phyloP scores from a whole-genome alignment of 2,797 vertebrate genomes.

The Ataeniobius toweri region DNA sequence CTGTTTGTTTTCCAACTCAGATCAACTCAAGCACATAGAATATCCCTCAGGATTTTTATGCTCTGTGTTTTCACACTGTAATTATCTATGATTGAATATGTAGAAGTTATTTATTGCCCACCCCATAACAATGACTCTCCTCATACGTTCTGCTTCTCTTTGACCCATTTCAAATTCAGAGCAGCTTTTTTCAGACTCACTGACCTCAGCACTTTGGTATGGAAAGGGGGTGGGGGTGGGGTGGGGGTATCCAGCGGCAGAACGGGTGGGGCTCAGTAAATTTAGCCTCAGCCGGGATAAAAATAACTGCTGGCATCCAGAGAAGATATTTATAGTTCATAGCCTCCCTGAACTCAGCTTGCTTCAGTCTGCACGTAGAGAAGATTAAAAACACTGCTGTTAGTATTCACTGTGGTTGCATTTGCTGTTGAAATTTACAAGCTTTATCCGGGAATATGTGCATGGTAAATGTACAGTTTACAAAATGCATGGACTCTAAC shows the following conservation, averaged over 20 bases:
- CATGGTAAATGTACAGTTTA: not conserved
- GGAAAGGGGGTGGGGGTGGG: not conserved
- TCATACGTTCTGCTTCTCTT: not conserved
- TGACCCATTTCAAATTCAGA: not conserved
- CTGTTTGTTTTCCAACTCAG: not conserved
- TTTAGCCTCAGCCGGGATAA: constrained; percentile 56
- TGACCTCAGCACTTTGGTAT: constrained; percentile 19
- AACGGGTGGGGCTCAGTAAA: constrained; percentile 44
- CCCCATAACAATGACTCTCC: not conserved
- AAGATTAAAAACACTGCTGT: not conserved
- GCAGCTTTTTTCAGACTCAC: constrained; percentile 1
- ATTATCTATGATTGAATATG: not conserved
- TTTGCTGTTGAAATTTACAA: not conserved
- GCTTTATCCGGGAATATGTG: not conserved
- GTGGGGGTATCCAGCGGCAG: constrained; percentile 28
- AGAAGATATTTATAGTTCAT: constrained; percentile 54
- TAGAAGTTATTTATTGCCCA: not conserved
- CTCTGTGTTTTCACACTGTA: not conserved
- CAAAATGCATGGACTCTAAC: not conserved
- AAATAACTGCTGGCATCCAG: constrained; percentile 46
- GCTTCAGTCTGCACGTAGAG: not conserved
- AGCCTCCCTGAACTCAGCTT: constrained; percentile 12
- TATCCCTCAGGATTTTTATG: not conserved
- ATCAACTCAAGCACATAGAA: not conserved
- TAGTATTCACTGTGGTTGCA: not conserved